Conservation (phyloP, 2,113 vertebrate genomes). For the Pelvicachromis taeniatus region DNA sequence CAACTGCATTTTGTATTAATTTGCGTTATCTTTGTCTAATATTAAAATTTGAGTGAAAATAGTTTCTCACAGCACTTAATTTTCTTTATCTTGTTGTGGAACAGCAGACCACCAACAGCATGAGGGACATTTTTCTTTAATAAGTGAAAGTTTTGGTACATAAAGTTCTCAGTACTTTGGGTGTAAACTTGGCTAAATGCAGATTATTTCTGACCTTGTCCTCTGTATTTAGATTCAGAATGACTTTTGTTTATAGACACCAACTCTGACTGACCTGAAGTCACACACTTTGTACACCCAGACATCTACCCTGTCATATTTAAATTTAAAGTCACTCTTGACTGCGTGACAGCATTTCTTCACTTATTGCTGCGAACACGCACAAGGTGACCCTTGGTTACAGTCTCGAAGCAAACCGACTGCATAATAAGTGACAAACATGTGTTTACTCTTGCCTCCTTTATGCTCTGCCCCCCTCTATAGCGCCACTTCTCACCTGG, state of each 20-base stretch:
- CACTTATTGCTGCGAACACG: background rate
- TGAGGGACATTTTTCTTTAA: background rate
- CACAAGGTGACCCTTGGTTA: background rate
- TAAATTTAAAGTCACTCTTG: background rate
- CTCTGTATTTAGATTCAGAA: background rate
- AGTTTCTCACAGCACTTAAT: background rate
- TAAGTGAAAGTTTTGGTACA: background rate
- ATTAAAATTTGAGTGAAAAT: background rate
- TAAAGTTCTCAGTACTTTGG: background rate
- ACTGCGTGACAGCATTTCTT: background rate
- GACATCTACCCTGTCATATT: background rate
- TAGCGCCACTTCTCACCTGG: constrained; percentile 91
- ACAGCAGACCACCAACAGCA: background rate
- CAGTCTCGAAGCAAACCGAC: background rate
- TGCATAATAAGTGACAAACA: background rate
- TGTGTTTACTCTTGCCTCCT: background rate
- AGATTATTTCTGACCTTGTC: background rate
- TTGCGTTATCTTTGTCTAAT: background rate
- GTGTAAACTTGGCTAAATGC: background rate
- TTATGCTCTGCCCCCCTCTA: background rate
- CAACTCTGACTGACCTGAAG: background rate
- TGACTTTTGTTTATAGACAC: background rate
- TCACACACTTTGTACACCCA: background rate
- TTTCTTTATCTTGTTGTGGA: background rate
- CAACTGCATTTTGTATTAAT: background rate